Conservation (phyloP, 2,888 invertebrate genomes). For the Ophion obscuratus region DNA sequence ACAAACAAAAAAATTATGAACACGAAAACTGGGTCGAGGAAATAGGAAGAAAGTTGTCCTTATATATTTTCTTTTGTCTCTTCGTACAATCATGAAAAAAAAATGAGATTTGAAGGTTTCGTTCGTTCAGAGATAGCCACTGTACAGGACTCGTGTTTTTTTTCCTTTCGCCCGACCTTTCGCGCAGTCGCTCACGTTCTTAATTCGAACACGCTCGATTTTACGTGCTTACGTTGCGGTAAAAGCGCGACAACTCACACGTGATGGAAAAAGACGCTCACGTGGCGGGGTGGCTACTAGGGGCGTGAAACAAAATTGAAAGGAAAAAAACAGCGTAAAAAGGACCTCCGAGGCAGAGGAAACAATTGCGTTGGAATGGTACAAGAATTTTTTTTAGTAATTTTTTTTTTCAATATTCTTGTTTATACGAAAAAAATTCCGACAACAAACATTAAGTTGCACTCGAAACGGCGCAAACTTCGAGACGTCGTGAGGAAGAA, state of each 20-base stretch:
- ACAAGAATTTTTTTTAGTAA: neutral
- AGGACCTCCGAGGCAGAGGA: neutral
- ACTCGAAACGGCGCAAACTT: neutral
- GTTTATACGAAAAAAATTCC: neutral
- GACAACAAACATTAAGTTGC: neutral
- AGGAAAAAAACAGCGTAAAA: conserved; percentile 18
- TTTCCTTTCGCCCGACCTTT: conserved; percentile 17
- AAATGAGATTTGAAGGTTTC: conserved; percentile 8
- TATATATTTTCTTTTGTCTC: neutral
- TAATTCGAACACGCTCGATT: conserved; percentile 24
- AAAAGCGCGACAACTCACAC: conserved; percentile 19
- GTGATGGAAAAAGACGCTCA: conserved; percentile 27
- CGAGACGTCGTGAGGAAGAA: neutral
- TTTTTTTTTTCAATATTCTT: neutral
- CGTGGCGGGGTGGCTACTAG: conserved; percentile 36
- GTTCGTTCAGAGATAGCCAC: conserved; percentile 51
- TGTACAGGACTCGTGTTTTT: conserved; percentile 43
- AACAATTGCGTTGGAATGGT: neutral
- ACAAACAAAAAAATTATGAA: conserved; percentile 59
- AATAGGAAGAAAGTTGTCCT: conserved; percentile 26
- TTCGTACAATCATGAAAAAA: conserved; percentile 1
- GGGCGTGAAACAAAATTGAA: conserved; percentile 23
- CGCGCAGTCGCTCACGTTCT: conserved; percentile 1
- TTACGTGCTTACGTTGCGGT: conserved; percentile 20
- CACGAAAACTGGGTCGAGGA: conserved; percentile 50